A percentile compares a stretch with the other conserved stretches of the same genome.
These are phyloP conservation scores for Ptychodera flava DNA, from an alignment of 35 echinoderm and acorn worm species.

Conservation along the genomic window DNA sequence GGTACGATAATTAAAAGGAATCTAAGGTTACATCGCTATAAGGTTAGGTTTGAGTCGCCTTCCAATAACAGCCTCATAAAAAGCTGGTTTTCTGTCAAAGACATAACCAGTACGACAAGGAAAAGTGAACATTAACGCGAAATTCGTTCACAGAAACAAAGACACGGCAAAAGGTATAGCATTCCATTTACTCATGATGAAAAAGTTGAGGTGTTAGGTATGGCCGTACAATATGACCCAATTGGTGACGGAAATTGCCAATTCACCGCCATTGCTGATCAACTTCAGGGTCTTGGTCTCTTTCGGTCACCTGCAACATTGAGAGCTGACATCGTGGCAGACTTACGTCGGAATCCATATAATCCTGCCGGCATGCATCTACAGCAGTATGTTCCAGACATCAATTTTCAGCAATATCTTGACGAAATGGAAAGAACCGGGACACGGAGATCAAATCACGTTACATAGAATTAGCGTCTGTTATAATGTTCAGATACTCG, in stretches of 20 bases:
- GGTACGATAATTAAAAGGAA: slow-evolving; percentile 11
- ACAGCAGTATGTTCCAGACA: not conserved
- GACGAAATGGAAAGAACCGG: not conserved
- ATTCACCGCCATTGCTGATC: slow-evolving; percentile 10
- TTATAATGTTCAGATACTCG: slow-evolving; percentile 6
- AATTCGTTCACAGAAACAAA: not conserved
- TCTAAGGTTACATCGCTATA: slow-evolving; percentile 2
- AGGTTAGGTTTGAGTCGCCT: slow-evolving; percentile 24
- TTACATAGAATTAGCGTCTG: not conserved
- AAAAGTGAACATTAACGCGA: slow-evolving; percentile 26
- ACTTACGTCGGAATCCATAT: not conserved
- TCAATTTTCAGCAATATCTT: not conserved
- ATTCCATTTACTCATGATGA: not conserved
- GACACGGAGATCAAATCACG: slow-evolving; percentile 11
- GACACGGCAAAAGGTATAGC: not conserved
- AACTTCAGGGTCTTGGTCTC: not conserved
- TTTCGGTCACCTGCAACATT: slow-evolving; percentile 13
- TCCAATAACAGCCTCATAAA: slow-evolving; percentile 19
- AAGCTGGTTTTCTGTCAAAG: slow-evolving; percentile 4
- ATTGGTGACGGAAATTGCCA: slow-evolving; percentile 18
- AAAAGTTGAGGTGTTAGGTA: not conserved
- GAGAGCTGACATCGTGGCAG: not conserved
- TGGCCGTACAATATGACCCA: slow-evolving; percentile 9
- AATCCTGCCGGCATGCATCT: not conserved
- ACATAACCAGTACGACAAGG: slow-evolving; percentile 27